phyloP scores from a whole-genome alignment of 2,888 invertebrate species.

The Lepas anatifera region DNA sequence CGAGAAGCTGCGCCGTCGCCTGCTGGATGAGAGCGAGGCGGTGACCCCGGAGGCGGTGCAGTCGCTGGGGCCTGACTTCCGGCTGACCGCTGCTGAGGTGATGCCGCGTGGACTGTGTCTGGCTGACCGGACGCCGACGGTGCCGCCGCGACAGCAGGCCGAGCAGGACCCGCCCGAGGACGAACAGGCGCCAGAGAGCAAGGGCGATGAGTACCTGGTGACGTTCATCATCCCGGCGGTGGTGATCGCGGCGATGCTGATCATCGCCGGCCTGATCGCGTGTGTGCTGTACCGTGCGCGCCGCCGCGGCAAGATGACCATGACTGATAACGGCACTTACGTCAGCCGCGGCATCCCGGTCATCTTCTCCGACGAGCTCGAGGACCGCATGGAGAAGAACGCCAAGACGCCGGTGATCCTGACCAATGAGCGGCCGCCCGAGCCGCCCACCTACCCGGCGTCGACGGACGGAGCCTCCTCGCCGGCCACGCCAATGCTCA shows the following conservation, averaged over 20 bases:
- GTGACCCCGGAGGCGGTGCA: conserved; percentile 30
- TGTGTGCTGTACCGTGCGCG: conserved; percentile 73
- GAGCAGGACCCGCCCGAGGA: conserved; percentile 45
- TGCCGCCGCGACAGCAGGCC: conserved; percentile 30
- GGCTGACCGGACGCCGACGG: conserved; percentile 25
- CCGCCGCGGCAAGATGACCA: conserved; percentile 50
- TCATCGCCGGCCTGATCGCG: conserved; percentile 74
- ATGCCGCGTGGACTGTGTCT: conserved; percentile 28
- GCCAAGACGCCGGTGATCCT: conserved; percentile 81
- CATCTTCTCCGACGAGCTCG: conserved; percentile 86
- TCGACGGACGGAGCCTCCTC: conserved; percentile 22
- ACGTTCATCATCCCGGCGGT: conserved; percentile 82
- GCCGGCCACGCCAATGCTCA: conserved; percentile 19
- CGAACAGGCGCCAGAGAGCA: conserved; percentile 21
- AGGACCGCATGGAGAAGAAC: conserved; percentile 42
- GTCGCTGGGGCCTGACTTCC: conserved; percentile 25
- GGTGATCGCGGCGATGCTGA: conserved; percentile 66
- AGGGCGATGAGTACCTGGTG: conserved; percentile 38
- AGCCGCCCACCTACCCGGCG: conserved; percentile 45
- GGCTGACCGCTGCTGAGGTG: conserved; percentile 24
- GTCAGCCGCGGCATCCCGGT: conserved; percentile 64
- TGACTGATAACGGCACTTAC: conserved; percentile 53
- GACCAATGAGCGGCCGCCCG: conserved; percentile 87
- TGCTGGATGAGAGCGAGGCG: conserved; percentile 52
- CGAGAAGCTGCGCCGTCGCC: conserved; percentile 34